These are phyloP conservation scores for Poeciliopsis retropinna DNA, from an alignment of 2,113 vertebrate species.

Conservation along the genomic window DNA sequence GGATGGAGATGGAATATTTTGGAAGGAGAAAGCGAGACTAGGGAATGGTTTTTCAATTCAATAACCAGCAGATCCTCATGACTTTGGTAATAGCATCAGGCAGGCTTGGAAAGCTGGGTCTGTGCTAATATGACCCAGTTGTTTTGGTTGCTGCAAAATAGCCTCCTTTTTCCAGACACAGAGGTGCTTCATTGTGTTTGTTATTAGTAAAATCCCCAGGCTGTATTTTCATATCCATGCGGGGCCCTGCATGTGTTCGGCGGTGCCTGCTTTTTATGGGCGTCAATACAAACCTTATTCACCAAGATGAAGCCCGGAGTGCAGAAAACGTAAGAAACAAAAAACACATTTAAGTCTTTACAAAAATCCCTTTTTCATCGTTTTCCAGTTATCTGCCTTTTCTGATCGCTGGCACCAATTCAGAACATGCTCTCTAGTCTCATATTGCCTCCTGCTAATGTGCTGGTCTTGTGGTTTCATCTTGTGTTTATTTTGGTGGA, in stretches of 20 bases:
- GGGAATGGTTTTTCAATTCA: conserved; percentile 69
- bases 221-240: conserved; percentile 43
- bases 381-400: conserved; percentile 5
- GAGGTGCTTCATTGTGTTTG: conserved; percentile 38
- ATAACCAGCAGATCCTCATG: conserved; percentile 61
- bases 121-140: conserved; percentile 71
- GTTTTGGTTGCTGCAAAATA: conserved; percentile 66
- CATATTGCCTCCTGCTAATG: conserved; percentile 10
- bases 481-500: conserved; percentile 26
- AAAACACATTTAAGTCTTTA: conserved; percentile 1
- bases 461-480: conserved; percentile 23
- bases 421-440: neutral
- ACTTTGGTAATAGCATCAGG: conserved; percentile 63
- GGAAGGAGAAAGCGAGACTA: conserved; percentile 40
- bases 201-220: conserved; percentile 55
- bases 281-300: conserved; percentile 25
- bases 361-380: conserved; percentile 8
- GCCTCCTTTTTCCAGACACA: conserved; percentile 38
- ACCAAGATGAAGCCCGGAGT: neutral
- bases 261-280: conserved; percentile 11
- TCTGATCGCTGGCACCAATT: conserved; percentile 10
- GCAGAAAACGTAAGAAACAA: neutral
- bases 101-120: conserved; percentile 60
- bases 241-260: conserved; percentile 15
- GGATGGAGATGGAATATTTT: conserved; percentile 60